Evolutionary conservation across 2,113 vertebrate genomes (phyloP).

Genomic region (Pomatostomus ruficeps): DNA sequence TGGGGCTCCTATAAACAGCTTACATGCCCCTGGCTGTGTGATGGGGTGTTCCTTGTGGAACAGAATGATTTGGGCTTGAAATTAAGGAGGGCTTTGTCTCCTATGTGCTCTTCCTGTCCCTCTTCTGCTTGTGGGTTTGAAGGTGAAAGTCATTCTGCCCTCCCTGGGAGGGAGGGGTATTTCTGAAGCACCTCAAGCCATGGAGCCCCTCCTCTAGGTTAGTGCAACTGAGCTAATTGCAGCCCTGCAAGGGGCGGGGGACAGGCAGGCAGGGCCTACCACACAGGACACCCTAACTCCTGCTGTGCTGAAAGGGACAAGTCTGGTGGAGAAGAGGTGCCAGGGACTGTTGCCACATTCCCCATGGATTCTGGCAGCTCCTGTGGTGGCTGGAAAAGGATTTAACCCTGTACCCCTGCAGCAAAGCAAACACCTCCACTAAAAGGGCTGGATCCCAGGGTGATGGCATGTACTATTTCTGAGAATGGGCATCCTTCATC

Average conservation of each 20-base stretch:
- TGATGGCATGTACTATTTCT: rapidly evolving
- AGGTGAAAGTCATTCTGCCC: not conserved
- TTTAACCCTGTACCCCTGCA: not conserved
- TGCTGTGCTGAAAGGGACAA: not conserved
- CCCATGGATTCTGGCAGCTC: not conserved
- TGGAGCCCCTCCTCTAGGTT: not conserved
- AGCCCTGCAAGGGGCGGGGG: not conserved
- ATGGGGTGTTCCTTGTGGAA: not conserved
- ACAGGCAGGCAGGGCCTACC: not conserved
- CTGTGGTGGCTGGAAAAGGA: not conserved
- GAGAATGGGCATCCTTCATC: rapidly evolving
- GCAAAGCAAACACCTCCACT: not conserved
- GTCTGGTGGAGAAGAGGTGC: not conserved
- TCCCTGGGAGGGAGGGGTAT: not conserved
- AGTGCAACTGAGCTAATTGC: not conserved
- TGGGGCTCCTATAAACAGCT: not conserved
- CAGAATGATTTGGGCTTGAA: not conserved
- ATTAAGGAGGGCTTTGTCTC: not conserved
- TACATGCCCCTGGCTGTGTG: no score
- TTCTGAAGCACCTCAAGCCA: not conserved
- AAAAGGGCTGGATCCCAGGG: not conserved
- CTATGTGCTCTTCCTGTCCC: rapidly evolving
- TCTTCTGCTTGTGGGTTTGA: not conserved
- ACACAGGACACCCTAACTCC: not conserved
- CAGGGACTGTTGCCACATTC: not conserved